Base-by-base conservation (phyloP, 2,888 invertebrate species). In the Epinotia brunnichana region DNA sequence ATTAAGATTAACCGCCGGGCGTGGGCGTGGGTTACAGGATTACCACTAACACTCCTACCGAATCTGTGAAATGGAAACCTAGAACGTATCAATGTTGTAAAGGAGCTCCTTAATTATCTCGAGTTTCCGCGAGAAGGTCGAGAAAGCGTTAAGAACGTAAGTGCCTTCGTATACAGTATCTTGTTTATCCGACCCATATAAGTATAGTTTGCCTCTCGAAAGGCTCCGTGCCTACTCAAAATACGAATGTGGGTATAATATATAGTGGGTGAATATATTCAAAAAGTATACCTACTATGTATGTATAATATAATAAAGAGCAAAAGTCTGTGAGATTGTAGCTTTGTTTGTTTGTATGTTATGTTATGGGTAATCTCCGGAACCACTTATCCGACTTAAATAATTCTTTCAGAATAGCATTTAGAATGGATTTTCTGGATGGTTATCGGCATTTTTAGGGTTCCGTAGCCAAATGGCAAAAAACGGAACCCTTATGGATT, bases 1-100 rank as follows among this genome's bases (percentile, higher is more conserved):
- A 71, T 74, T 68, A 74, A 70, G 70, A 68, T 63, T 41, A 62
- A 68, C 66, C 67, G 54, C 24, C 57, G 21, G 56, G 73, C 54
- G 17, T 39, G 21, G 56, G 73, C 54, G 17, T 24, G 60, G 44
- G 63, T 70, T 51, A 66, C 61, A 19, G 64, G 59, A 39, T 53
- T 53, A 70, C 51, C 35, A 7, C 2, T 24, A 2, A 24, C 48
- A n/a, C 48, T 3, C n/a, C 15, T 3, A 21, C 19, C 3, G 44
- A 19, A 19, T 17, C 29, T 60, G 56, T 61, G 56, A 48, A 67
- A 56, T n/a, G 35, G 54, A 54, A 61, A 72, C 19, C 67, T 41
- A 66, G 35, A 51, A 66, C 57, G 51, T 60, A 59, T 39, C 41
- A 17, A 59, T 63, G 10, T 62, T 11, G 54, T 66, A 17, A 64